Base-by-base conservation (phyloP, 2,888 invertebrate genomes). In the Agrenia bidenticulata region DNA sequence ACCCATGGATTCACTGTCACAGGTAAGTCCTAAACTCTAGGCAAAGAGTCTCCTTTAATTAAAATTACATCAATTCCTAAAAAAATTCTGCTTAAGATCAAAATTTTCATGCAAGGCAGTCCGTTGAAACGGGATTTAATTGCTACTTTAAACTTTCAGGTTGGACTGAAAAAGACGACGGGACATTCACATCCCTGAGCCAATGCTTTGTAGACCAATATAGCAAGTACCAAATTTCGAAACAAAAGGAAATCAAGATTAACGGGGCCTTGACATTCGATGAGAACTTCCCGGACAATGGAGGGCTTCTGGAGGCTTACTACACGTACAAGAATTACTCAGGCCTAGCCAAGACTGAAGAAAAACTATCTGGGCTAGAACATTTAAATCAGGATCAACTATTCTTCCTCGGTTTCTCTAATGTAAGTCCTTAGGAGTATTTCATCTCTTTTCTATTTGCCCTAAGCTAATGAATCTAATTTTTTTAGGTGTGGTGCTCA, bases 391-490 rank as follows among this genome's bases (percentile, higher is more conserved):
- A 81, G 55, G 78, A 81, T 32, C 81, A 81, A 69, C 74, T 81
- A 15, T 81, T 81, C 75, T 81, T 81, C 75, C 77, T 81, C 21
- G 80, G 80, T 66, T 81, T 79, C 75, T 81, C 80, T 63, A 80
- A 79, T 63, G 76, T 77, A 67, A 62, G 64, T n/a, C n/a, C n/a
- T n/a, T n/a, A n/a, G n/a, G n/a, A n/a, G n/a, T n/a, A n/a, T n/a
- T 53, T n/a, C n/a, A n/a, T n/a, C n/a, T n/a, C n/a, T n/a, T n/a
- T n/a, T n/a, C n/a, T n/a, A n/a, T n/a, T n/a, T n/a, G n/a, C n/a
- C 19, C 5, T 32, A 32, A 32, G 32, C 4, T 32, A 7, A 7
- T 32, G 49, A 50, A 55, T 60, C 21, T 45, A 41, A 42, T 53
- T 23, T 17, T 45, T 45, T 5, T 15, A 75, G 73, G 70, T 70